Base-by-base conservation (phyloP, 2,113 vertebrate species). In the Reinhardtius hippoglossoides region DNA sequence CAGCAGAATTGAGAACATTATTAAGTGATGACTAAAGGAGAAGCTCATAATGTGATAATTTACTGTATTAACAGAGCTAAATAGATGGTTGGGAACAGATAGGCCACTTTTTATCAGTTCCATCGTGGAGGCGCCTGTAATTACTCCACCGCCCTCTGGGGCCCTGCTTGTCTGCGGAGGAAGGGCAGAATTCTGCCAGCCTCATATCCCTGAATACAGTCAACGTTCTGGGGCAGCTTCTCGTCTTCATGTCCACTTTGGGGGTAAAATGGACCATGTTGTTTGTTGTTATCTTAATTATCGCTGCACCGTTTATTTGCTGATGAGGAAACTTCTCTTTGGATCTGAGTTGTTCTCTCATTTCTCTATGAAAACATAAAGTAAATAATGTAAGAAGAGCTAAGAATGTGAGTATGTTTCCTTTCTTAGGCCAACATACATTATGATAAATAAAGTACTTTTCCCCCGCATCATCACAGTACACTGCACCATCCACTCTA, bases 51-150 rank as follows among this genome's bases (percentile, higher is more conserved):
- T 54, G 6, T 72, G 57, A 67, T 24, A 0, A 31, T 48, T 26
- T 57, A 10, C 4, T 50, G 59, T 12, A 46, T 23, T 31, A 31
- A 31, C 6, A 31, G 6, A 7, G 31, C 10, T 54, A n/a, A 54
- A 9, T 20, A 76, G 27, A 79, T 80, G 85, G 40, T 70, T 57
- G 52, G 71, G 62, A 76, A 76, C 21, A 75, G 71, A 87, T 76
- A 80, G 58, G 13, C 56, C 66, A 18, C 15, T 44, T 61, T 81
- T 88, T 90, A 91, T 93, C 73, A 52, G 70, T 71, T 71, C 80
- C 81, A 92, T 93, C 89, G 1, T 61, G 63, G 84, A 89, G 87
- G 90, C 88, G 92, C 92, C 92, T 85, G 81, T 89, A 84, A 91
- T 92, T 84, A 57, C 82, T 7, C 68, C 73, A 56, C 70, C 23